Base-by-base conservation (phyloP, 2,888 invertebrate genomes). In the Andrena minutula region DNA sequence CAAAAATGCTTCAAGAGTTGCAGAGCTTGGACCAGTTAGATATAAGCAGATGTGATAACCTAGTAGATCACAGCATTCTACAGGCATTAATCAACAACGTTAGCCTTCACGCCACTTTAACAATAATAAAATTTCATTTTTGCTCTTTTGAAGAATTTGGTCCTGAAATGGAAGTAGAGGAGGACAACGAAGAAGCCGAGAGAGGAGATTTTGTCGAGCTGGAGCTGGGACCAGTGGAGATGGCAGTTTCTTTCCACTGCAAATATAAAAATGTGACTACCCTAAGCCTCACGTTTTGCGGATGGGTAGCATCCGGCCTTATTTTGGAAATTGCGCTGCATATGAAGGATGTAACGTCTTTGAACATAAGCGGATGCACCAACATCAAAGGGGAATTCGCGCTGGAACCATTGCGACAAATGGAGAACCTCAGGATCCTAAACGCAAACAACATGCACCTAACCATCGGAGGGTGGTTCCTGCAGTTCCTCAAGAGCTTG, bases 121-220 rank as follows among this genome's bases (percentile, higher is more conserved):
- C 4, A n/a, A n/a, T n/a, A n/a, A n/a, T n/a, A n/a, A n/a, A n/a
- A n/a, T n/a, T n/a, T n/a, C n/a, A n/a, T n/a, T n/a, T n/a, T n/a
- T n/a, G n/a, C n/a, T n/a, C n/a, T n/a, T n/a, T n/a, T n/a, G n/a
- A 0, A 3, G 10, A 10, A 3, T 3, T 0, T 7, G 20, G 2
- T 20, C 20, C 20, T 20, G 23, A 10, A 20, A 8, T 23, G 10
- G 35, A 20, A 10, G 8, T 0, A 0, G 8, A 53, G 3, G 20
- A 20, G 8, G 23, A n/a, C n/a, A n/a, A 53, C 5, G 20, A 20
- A 5, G 20, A 23, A 7, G n/a, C 8, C 7, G 8, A 20, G 2
- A 2, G 53, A 1, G n/a, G 20, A 53, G n/a, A n/a, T 0, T n/a
- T 20, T 8, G 53, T 20, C 0, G 8, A 20, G 2, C 2, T 20